These are phyloP conservation scores for Acrobeloides nanus DNA, from an alignment of 2,888 invertebrate species.

Conservation along the genomic window DNA sequence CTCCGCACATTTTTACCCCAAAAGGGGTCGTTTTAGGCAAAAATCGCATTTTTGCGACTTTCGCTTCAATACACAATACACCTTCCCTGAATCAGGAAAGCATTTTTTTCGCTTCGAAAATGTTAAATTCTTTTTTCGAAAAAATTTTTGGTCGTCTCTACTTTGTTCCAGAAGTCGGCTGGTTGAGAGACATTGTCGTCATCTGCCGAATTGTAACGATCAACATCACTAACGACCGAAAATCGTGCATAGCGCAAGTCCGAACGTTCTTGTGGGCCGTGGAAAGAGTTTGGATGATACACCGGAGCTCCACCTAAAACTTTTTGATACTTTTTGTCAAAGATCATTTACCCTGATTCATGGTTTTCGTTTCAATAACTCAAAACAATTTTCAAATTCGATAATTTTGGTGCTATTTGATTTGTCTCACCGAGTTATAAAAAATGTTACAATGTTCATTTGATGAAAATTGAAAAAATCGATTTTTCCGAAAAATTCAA, in stretches of 20 bases:
- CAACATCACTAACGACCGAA: slow-evolving; percentile 68
- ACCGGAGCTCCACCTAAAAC: slow-evolving; percentile 69
- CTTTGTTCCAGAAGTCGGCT: slow-evolving; percentile 71
- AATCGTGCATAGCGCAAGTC: slow-evolving; percentile 57
- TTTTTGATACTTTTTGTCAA: not conserved
- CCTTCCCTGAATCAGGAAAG: too few species aligned
- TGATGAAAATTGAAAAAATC: too few species aligned
- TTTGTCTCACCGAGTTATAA: not conserved
- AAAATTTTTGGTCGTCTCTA: too few species aligned
- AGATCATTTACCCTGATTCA: not conserved
- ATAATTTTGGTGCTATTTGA: not conserved
- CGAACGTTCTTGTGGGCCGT: slow-evolving; percentile 66
- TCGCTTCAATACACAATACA: too few species aligned
- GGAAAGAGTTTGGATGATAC: slow-evolving; percentile 92
- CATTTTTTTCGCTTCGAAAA: too few species aligned
- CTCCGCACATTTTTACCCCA: too few species aligned
- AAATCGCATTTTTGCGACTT: too few species aligned
- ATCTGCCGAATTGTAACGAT: slow-evolving; percentile 69
- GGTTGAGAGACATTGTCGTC: slow-evolving; percentile 87
- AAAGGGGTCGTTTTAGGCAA: too few species aligned
- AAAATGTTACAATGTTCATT: too few species aligned
- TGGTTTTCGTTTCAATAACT: not conserved
- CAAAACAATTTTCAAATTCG: not conserved
- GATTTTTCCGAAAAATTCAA: too few species aligned
- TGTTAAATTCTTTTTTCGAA: not conserved